Evolutionary conservation across 1,140 invertebrate species (phyloP), one percentile per base, ranked within the genome.

Genomic region (Whitmania pigra): DNA sequence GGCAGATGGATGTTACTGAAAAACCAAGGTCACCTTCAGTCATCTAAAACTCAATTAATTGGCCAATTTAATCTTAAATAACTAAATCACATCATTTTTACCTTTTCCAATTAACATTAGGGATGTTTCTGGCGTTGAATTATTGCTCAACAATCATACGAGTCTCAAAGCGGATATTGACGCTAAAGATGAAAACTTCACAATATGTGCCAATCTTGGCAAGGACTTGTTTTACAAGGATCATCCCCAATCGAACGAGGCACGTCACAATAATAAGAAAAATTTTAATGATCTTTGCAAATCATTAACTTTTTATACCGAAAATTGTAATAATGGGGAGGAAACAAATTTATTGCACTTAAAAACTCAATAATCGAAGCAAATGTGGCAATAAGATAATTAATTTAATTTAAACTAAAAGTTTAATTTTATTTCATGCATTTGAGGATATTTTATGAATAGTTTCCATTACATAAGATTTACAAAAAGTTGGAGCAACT

Each of bases 61-160:
- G 2, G 54, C 9, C 9, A 25, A 57, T 57, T 57, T 20, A 57
- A n/a, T n/a, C n/a, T n/a, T 57, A n/a, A 25, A 57, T 57, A 25
- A 57, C 25, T 57, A 25, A 57, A n/a, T 36, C 2, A 36, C 31
- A 3, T 6, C 31, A 36, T 36, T 6, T 36, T 36, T 36, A 36
- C 31, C 31, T 36, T 6, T 3, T 36, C 6, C n/a, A 25, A 71
- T 71, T 11, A 71, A 15, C n/a, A 53, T 11, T 77, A 89, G 89
- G 73, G 95, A 99, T 82, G 95, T 99, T 2, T 95, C 92, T 76
- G 95, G 95, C 69, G 97, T 99, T 9, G 97, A 99, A 81, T 84
- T 99, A 27, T 84, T 99, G 25, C 99, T 99, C 94, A 99, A 97
- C 83, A 98, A 98, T 82, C 96, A 99, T 83, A 94, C 98, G 81